A percentile compares a stretch with the other conserved stretches of the same genome.
Conservation (phyloP, 2,797 vertebrate species). For the Lutjanus argentimaculatus region DNA sequence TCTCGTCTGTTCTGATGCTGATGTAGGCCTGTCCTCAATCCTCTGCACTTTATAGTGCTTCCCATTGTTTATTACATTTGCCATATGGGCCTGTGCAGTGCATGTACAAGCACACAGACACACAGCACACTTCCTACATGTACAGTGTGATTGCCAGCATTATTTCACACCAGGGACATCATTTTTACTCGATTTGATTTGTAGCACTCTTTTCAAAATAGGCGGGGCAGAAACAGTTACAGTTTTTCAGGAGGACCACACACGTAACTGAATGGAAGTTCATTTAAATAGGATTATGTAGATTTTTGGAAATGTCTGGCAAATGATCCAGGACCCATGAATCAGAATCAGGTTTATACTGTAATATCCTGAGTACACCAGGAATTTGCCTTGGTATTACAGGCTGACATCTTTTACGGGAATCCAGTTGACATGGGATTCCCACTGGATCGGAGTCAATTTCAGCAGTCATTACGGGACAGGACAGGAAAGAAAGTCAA, state of each 20-base stretch:
- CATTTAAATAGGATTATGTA: neutral
- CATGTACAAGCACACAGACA: conserved; percentile 4
- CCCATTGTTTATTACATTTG: conserved; percentile 59
- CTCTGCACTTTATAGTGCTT: conserved; percentile 53
- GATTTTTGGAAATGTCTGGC: neutral
- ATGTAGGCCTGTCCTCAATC: conserved; percentile 74
- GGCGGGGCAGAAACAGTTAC: neutral
- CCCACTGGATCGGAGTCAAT: too few relatives aligned
- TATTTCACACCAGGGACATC: neutral
- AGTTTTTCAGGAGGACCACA: neutral
- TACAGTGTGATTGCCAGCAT: neutral
- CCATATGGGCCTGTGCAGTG: conserved; percentile 43
- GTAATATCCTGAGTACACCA: too few relatives aligned
- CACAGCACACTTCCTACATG: neutral
- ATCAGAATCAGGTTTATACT: too few relatives aligned
- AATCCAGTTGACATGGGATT: too few relatives aligned
- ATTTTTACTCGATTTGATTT: neutral
- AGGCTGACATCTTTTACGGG: too few relatives aligned
- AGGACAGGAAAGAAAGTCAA: too few relatives aligned
- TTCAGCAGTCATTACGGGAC: too few relatives aligned
- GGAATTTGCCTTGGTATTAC: too few relatives aligned
- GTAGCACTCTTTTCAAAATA: neutral
- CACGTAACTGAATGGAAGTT: neutral
- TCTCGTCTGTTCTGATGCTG: conserved; percentile 47
- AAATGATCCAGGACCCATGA: neutral